Evolutionary conservation across 1,140 invertebrate genomes (phyloP), one percentile per base, ranked within the genome.

Genomic region (Drosophila triauraria): DNA sequence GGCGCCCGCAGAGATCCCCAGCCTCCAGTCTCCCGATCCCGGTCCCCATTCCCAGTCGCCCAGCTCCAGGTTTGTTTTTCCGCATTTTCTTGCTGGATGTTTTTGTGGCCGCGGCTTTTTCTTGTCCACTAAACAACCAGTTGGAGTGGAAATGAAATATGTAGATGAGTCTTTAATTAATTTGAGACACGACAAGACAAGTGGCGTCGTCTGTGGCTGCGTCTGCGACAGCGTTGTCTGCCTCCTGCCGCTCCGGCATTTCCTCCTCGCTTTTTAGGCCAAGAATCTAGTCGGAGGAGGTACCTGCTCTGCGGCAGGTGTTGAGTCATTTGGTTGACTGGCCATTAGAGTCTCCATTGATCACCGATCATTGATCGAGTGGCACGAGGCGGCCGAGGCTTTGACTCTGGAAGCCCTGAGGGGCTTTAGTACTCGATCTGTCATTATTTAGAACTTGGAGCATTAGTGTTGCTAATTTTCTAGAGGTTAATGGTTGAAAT

Each of bases 131-230:
- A 74, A 74, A 72, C 70, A 88, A 88, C 84, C 82, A 90, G 84
- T 88, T 90, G 74, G 85, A 88, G 85, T 90, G 85, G 85, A 88
- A 90, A 90, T 90, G 85, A 90, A 90, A 90, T 90, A 90, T 91
- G 85, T 90, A 90, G 85, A 90, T 90, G 85, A 90, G 85, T 90
- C 85, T 90, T 90, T 90, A 90, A 90, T 90, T 90, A 90, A 90
- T 90, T 90, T 90, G 86, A 90, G 85, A 85, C 85, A 90, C 85
- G 85, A 90, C 85, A 90, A 68, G 81, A 82, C 85, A 85, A 85
- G 85, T 88, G 85, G 85, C 85, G 85, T 90, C 84, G 78, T 86
- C 82, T 82, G 63, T 75, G 75, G 63, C 74, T 74, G 78, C 78
- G 64, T 80, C 80, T 81, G 69, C 61, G 67, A 68, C 79, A 70